Evolutionary conservation across 2,888 invertebrate genomes (phyloP).

Genomic region (Achlya flavicornis): DNA sequence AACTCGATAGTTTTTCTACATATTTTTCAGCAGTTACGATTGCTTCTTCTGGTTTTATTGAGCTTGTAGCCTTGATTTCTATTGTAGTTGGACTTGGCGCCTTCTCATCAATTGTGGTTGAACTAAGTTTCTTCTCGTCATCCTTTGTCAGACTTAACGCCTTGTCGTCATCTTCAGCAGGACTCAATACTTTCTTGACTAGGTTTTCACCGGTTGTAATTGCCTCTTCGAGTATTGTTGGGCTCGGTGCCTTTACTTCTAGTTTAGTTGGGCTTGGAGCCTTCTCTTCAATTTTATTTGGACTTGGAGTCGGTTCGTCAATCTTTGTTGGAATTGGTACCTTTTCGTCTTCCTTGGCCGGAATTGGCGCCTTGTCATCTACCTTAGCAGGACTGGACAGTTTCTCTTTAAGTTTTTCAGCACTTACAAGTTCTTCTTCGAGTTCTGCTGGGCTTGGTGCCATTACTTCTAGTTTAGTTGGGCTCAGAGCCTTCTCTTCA

Average conservation of each 20-base stretch:
- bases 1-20: no score
- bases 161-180: slow-evolving; percentile 10
- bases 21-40: no score
- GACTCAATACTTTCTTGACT: slow-evolving; percentile 14
- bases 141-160: no score
- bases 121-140: slow-evolving; percentile 10
- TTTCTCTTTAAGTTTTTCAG: slow-evolving; percentile 11
- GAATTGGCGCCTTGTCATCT: slow-evolving; percentile 4
- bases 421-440: slow-evolving; percentile 19
- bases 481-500: background rate
- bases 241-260: slow-evolving; percentile 15
- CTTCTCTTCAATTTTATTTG: slow-evolving; percentile 14
- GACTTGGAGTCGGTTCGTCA: slow-evolving; percentile 15
- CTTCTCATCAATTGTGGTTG: slow-evolving; percentile 8
- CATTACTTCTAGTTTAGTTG: slow-evolving; percentile 14
- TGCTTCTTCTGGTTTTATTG: no score
- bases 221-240: background rate
- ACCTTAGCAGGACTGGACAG: background rate
- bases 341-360: slow-evolving; percentile 13
- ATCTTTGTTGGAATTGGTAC: slow-evolving; percentile 9
- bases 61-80: background rate
- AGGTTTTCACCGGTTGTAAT: no score
- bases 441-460: slow-evolving; percentile 8
- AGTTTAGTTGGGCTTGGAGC: background rate
- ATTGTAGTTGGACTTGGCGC: slow-evolving; percentile 6